Evolutionary conservation across 2,113 vertebrate species (phyloP).

Genomic region (Dromiciops gliroides): DNA sequence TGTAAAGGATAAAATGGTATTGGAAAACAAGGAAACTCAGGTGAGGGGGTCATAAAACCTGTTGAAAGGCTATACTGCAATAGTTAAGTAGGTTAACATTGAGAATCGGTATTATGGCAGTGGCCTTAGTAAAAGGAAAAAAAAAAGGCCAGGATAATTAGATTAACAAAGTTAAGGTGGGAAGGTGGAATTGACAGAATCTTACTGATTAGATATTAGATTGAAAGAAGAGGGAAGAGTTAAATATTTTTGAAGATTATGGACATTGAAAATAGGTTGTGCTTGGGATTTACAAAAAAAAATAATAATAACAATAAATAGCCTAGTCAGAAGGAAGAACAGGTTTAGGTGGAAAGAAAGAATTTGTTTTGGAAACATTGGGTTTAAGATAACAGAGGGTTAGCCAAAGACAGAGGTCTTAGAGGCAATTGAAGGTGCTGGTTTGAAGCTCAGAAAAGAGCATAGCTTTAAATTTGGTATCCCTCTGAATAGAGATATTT

Average conservation of each 20-base stretch:
- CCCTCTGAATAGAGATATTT: background rate
- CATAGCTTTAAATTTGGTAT: background rate
- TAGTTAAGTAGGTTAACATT: background rate
- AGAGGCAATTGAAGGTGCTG: background rate
- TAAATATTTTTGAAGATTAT: background rate
- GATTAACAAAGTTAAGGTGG: background rate
- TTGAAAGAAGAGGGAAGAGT: background rate
- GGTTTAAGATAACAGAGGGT: background rate
- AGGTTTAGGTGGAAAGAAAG: background rate
- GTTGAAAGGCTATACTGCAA: background rate
- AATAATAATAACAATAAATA: too few relatives aligned
- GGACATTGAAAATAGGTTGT: background rate
- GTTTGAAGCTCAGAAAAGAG: background rate
- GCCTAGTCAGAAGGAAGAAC: background rate
- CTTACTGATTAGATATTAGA: background rate
- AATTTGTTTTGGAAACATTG: background rate
- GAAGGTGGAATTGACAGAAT: background rate
- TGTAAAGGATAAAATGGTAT: background rate
- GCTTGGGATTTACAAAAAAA: background rate
- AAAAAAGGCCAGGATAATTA: background rate
- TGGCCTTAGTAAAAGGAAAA: background rate
- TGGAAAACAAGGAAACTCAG: background rate
- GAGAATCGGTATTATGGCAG: background rate
- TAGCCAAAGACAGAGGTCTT: background rate
- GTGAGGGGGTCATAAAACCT: background rate